phyloP scores from a whole-genome alignment of 2,113 vertebrate genomes.

The Apistogramma diplotaenia region DNA sequence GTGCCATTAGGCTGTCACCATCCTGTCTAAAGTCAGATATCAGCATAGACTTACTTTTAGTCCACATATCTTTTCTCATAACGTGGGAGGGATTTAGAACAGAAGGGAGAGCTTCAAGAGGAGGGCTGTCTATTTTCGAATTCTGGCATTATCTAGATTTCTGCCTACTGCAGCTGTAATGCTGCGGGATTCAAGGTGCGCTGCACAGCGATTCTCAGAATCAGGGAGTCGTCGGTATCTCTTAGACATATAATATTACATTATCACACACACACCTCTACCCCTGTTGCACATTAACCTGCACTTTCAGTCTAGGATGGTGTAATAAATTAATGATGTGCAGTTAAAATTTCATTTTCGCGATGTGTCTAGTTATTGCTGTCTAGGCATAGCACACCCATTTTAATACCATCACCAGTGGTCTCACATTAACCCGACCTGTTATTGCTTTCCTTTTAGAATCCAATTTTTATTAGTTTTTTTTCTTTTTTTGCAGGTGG shows the following conservation, averaged over 20 bases:
- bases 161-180: not conserved
- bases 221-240: not conserved
- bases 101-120: not conserved
- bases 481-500: not conserved
- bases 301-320: not conserved
- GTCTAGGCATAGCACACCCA: not conserved
- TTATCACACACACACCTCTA: not conserved
- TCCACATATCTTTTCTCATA: not conserved
- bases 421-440: slow-evolving; percentile 2
- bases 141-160: not conserved
- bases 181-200: not conserved
- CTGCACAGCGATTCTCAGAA: not conserved
- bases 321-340: slow-evolving; percentile 40
- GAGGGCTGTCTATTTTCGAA: not conserved
- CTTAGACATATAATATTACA: not conserved
- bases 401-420: slow-evolving; percentile 17
- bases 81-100: not conserved
- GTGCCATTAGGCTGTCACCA: not conserved
- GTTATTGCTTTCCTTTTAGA: not conserved
- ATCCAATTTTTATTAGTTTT: not conserved
- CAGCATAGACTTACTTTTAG: not conserved
- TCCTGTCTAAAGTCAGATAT: not conserved
- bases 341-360: slow-evolving; percentile 34
- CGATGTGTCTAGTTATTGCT: slow-evolving; percentile 17
- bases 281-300: slow-evolving; percentile 17